phyloP scores from a whole-genome alignment of 2,797 vertebrate species.

The Vireo griseus region DNA sequence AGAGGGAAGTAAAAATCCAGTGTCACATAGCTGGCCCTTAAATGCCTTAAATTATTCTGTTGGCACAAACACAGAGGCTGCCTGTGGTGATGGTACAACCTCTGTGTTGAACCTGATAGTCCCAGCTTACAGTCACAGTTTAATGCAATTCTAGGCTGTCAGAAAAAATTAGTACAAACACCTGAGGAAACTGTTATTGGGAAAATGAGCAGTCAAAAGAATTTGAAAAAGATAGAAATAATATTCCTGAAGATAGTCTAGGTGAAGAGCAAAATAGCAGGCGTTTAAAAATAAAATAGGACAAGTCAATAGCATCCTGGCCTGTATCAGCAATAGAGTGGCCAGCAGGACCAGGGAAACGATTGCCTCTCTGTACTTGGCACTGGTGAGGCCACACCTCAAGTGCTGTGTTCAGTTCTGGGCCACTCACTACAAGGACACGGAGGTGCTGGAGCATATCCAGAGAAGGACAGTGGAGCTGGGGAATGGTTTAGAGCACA shows the following conservation, averaged over 20 bases:
- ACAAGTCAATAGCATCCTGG: not conserved
- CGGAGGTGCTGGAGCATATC: not conserved
- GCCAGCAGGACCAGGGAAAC: not conserved
- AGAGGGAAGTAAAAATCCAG: not conserved
- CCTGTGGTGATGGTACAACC: not conserved
- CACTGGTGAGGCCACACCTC: not conserved
- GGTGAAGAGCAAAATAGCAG: not conserved
- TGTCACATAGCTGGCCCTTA: not conserved
- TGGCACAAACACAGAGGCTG: not conserved
- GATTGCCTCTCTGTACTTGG: rapidly evolving
- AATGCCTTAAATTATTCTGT: not conserved
- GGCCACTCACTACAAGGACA: not conserved
- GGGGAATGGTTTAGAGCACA: not conserved
- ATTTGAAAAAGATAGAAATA: not conserved
- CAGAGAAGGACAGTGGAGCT: not conserved
- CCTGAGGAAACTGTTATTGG: not conserved
- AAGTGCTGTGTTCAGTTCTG: not conserved
- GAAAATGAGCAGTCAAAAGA: not conserved
- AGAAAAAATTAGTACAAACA: not conserved
- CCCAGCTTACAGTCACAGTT: not conserved
- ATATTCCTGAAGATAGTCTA: not conserved
- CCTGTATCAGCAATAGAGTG: not conserved
- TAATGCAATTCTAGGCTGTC: not conserved
- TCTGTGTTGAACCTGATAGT: not conserved
- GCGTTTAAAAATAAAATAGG: not conserved